Evolutionary conservation across 2,113 vertebrate genomes (phyloP), one percentile per base, ranked within the genome.

Genomic region (Pantherophis guttatus): DNA sequence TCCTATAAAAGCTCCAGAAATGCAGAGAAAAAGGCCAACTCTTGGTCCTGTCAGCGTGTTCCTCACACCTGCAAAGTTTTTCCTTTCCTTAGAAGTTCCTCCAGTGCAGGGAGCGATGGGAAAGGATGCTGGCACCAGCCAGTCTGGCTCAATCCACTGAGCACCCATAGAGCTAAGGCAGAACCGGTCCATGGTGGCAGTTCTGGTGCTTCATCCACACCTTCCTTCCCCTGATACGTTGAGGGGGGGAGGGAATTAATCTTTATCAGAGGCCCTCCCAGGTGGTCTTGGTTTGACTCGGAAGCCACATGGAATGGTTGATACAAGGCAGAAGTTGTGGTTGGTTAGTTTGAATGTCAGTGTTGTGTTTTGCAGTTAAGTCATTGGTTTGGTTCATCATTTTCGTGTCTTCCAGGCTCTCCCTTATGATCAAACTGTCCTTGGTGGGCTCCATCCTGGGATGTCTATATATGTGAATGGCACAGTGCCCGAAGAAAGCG

Each of bases 401-500:
- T 53, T 33, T 8, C n/a, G 5, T 2, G 5, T 89, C 86, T 33
- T 92, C 1, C 97, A 99, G 98, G 59, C 29, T 0, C 97, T 98
- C 92, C 98, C 98, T 1, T 98, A 98, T 91, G 53, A 95, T 8
- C 94, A 95, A 21, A 97, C 98, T 15, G 97, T 99, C 81, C 91
- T 96, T 7, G 98, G 98, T 0, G 98, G 98, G 1, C 97, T 99
- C 91, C 97, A 97, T 13, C 48, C 96, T 0, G 98, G 98, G 0
- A 96, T 95, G 95, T 98, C 98, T 21, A 29, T 99, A 58, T 98
- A 98, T 93, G 96, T 99, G 93, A 98, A 98, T 94, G 98, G 98
- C 17, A 92, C 87, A 3, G 89, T 98, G 21, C 97, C 95, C 0
- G 92, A 98, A 3, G 53, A 98, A 48, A 98, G 98, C 26, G 96